A percentile compares a stretch with the other conserved stretches of the same genome.
Evolutionary conservation across 2,888 invertebrate genomes (phyloP).

Genomic region (Brenthis daphne): DNA sequence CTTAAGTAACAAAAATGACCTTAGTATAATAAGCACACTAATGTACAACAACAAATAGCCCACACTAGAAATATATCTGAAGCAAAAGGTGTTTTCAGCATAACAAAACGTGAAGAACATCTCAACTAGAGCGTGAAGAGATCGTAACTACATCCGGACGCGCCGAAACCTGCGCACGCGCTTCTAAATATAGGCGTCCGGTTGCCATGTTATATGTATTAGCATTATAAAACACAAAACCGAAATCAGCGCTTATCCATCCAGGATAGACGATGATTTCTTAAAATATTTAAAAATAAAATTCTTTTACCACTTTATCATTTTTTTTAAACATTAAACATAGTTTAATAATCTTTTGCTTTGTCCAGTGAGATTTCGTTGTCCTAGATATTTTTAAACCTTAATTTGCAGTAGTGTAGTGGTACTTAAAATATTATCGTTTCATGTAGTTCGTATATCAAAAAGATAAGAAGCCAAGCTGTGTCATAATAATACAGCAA

Average conservation of each 20-base stretch:
- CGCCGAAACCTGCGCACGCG: slow-evolving; percentile 50
- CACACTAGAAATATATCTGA: slow-evolving; percentile 10
- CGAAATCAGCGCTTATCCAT: neutral
- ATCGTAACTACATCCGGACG: slow-evolving; percentile 49
- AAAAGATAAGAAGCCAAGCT: slow-evolving; percentile 1
- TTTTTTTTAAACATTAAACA: too few species aligned
- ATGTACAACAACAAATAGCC: too few species aligned
- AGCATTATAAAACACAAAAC: slow-evolving; percentile 15
- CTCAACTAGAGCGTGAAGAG: slow-evolving; percentile 71
- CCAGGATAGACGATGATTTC: too few species aligned
- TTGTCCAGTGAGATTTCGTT: too few species aligned
- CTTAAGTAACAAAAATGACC: too few species aligned
- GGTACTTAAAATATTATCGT: too few species aligned
- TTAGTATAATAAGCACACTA: neutral
- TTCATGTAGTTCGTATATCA: neutral
- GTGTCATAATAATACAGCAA: slow-evolving; percentile 2
- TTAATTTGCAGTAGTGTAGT: too few species aligned
- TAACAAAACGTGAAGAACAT: slow-evolving; percentile 59
- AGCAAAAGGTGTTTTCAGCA: slow-evolving; percentile 43
- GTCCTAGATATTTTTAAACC: too few species aligned
- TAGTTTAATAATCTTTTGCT: too few species aligned
- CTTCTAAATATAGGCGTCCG: slow-evolving; percentile 35
- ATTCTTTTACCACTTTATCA: too few species aligned
- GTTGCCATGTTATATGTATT: slow-evolving; percentile 10
- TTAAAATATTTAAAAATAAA: too few species aligned